Evolutionary conservation across 2,797 vertebrate genomes (phyloP).

Genomic region (Holocentrus rufus): DNA sequence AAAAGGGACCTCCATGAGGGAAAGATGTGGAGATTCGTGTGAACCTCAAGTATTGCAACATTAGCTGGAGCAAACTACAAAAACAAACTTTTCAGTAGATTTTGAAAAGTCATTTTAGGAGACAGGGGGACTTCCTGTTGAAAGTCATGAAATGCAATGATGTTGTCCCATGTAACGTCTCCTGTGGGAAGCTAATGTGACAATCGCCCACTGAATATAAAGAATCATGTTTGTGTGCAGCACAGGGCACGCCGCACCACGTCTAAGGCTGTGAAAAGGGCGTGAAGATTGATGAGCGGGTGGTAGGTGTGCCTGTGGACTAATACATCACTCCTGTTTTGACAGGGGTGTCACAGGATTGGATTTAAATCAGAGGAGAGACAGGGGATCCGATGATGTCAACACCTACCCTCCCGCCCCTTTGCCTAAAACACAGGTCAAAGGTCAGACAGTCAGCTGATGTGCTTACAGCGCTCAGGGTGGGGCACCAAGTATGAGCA

Average conservation of each 20-base stretch:
- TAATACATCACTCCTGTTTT: slow-evolving; percentile 68
- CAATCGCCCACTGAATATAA: background rate
- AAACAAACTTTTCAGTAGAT: slow-evolving; percentile 12
- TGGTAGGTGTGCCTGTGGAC: slow-evolving; percentile 42
- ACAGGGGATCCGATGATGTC: slow-evolving; percentile 59
- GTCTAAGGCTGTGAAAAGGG: slow-evolving; percentile 57
- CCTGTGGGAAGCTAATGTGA: slow-evolving; percentile 3
- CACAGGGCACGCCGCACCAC: slow-evolving; percentile 14
- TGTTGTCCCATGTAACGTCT: background rate
- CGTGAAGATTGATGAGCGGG: slow-evolving; percentile 68
- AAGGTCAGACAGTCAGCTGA: slow-evolving; percentile 54
- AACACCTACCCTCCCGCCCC: slow-evolving; percentile 43
- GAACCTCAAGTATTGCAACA: background rate
- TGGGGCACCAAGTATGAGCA: slow-evolving; percentile 11
- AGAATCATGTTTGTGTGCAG: slow-evolving; percentile 32
- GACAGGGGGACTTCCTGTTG: background rate
- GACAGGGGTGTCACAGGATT: slow-evolving; percentile 68
- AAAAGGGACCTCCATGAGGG: slow-evolving; percentile 32
- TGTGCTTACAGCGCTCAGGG: slow-evolving; percentile 46
- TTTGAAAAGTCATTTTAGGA: background rate
- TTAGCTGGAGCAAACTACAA: slow-evolving; percentile 9
- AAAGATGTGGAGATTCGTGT: slow-evolving; percentile 9
- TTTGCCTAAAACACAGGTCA: slow-evolving; percentile 49
- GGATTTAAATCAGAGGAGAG: slow-evolving; percentile 71
- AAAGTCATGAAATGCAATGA: slow-evolving; percentile 3